A percentile compares a stretch with the other conserved stretches of the same genome.
Conservation (phyloP, 2,113 vertebrate genomes). For the Clupea harengus region DNA sequence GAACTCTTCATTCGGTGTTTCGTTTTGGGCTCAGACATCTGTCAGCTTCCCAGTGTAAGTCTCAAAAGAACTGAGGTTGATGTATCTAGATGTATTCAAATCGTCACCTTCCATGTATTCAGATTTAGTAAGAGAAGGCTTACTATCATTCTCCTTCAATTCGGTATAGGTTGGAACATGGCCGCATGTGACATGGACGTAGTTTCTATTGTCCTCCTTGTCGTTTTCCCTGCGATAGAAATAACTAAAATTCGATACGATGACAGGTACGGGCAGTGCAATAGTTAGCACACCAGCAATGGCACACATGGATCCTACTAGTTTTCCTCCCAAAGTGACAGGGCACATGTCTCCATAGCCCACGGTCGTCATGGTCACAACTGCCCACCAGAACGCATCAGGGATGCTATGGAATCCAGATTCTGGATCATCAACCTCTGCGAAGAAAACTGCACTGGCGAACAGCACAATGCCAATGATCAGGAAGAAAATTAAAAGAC, state of each 20-base stretch:
- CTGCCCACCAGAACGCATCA: slow-evolving; percentile 95
- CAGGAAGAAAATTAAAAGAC: slow-evolving; percentile 92
- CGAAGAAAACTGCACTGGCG: slow-evolving; percentile 93
- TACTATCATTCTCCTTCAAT: slow-evolving; percentile 75
- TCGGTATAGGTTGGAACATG: slow-evolving; percentile 71
- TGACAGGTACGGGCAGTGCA: slow-evolving; percentile 83
- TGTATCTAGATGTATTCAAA: slow-evolving; percentile 66
- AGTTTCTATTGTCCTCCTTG: slow-evolving; percentile 82
- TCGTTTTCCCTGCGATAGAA: slow-evolving; percentile 89
- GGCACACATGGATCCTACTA: slow-evolving; percentile 91
- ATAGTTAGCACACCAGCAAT: slow-evolving; percentile 93
- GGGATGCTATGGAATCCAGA: slow-evolving; percentile 89
- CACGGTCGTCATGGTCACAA: slow-evolving; percentile 96
- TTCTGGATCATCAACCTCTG: slow-evolving; percentile 85
- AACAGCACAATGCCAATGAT: slow-evolving; percentile 91
- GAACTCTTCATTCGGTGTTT: neutral
- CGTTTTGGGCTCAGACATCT: slow-evolving; percentile 57
- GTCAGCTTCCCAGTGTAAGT: slow-evolving; percentile 64
- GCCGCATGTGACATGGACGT: slow-evolving; percentile 88
- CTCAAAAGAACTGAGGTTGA: slow-evolving; percentile 51
- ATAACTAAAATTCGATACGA: slow-evolving; percentile 78
- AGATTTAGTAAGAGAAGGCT: slow-evolving; percentile 77
- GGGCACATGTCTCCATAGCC: slow-evolving; percentile 96
- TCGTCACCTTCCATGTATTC: slow-evolving; percentile 78
- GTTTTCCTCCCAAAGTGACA: slow-evolving; percentile 89